Evolutionary conservation across 2,797 vertebrate species (phyloP), one percentile per base, ranked within the genome.

Genomic region (Kryptopterus vitreolus): DNA sequence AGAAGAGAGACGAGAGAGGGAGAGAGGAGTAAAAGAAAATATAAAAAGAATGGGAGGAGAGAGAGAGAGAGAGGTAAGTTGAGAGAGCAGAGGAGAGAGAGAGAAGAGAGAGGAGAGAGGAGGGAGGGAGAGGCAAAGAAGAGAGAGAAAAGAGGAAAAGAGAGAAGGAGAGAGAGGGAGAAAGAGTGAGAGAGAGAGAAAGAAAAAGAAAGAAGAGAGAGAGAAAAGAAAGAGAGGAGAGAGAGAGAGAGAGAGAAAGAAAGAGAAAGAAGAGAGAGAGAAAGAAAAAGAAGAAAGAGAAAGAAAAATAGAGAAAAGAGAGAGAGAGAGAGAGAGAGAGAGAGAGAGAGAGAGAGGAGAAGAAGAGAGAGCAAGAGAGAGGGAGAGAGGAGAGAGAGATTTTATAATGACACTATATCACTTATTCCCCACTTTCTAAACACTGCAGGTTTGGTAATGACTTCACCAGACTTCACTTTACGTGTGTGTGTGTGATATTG

Each of bases 141-240:
- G n/a, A 24, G 38, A 68, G 62, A 65, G 61, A 62, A 8, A 38
- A 31, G 16, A 2, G 18, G 10, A 81, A 93, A 88, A 61, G 81
- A 81, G 78, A 22, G 63, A 52, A 58, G 31, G 68, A 50, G 29
- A 78, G 11, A 69, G 79, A 50, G 83, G 77, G 11, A 81, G 50
- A 43, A 57, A 57, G 65, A n/a, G n/a, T n/a, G n/a, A 24, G 38
- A 68, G 62, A 65, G 61, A 62, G 18, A 38, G 61, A n/a, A n/a
- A n/a, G n/a, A n/a, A n/a, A n/a, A n/a, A n/a, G n/a, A n/a, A n/a
- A n/a, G n/a, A n/a, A n/a, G n/a, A n/a, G n/a, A n/a, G n/a, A n/a
- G 10, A 81, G 93, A 88, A 61, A 80, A 81, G 79, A 96, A 84
- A 72, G 88, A 83, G n/a, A n/a, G n/a, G n/a, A n/a, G n/a, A n/a